Evolutionary conservation across 2,113 vertebrate species (phyloP).

Genomic region (Indicator maculatus): DNA sequence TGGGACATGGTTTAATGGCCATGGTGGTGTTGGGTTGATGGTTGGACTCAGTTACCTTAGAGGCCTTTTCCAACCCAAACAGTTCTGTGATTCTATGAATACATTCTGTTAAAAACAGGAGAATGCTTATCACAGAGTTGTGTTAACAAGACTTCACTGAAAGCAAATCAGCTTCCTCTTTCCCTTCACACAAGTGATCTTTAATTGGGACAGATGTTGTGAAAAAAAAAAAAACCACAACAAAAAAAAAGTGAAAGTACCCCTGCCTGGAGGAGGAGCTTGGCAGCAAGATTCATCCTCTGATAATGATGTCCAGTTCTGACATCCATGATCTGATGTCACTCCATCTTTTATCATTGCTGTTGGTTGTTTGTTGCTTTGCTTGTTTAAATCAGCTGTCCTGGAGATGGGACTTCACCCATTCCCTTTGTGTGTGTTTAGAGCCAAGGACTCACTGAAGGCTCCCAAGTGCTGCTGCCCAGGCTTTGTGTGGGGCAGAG

Average conservation of each 20-base stretch:
- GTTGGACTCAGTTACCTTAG: no score
- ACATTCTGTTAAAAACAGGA: not conserved
- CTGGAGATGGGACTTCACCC: not conserved
- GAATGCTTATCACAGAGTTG: not conserved
- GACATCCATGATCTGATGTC: rapidly evolving
- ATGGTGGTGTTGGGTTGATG: no score
- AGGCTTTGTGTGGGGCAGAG: not conserved
- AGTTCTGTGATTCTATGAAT: not conserved
- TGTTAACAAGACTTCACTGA: not conserved
- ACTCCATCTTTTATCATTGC: rapidly evolving
- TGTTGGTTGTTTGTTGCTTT: not conserved
- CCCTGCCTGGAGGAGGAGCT: not conserved
- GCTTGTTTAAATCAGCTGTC: not conserved
- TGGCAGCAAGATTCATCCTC: not conserved
- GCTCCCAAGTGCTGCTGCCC: not conserved
- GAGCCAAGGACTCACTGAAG: not conserved
- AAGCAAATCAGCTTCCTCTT: not conserved
- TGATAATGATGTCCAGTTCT: not conserved
- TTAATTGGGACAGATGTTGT: not conserved
- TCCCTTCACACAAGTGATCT: not conserved
- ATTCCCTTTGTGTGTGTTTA: not conserved
- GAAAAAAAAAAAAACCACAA: not conserved
- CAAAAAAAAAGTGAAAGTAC: not conserved
- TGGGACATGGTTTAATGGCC: no score
- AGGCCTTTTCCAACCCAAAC: no score